Evolutionary conservation across 2,888 invertebrate species (phyloP), one percentile per base, ranked within the genome.

Genomic region (Pocota personata): DNA sequence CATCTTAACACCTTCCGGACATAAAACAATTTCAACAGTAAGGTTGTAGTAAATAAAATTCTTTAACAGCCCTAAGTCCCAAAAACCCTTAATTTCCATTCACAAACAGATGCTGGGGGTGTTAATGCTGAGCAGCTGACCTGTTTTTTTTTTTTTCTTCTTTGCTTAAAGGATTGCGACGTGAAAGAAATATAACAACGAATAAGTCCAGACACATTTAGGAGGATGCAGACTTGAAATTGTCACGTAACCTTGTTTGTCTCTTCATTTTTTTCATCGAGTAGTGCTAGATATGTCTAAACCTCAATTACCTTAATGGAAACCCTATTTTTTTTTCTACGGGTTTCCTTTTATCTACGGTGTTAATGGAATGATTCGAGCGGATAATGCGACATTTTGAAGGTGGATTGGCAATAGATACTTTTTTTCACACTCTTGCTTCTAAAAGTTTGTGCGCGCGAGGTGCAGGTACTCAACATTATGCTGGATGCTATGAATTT

Each of bases 301-400:
- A 32, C 32, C 64, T 16, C 46, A 64, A 64, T 64, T 48, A 64
- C 32, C 46, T 19, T 64, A 64, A 64, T 64, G 64, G 46, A 48
- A 64, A 48, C 64, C 19, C 10, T 16, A 30, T 43, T 8, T 46
- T 14, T 48, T 21, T 48, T 64, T 64, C n/a, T n/a, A n/a, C n/a
- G n/a, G n/a, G n/a, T n/a, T n/a, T 32, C 14, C 27, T 52, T 24
- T 52, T 27, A 27, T 52, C 50, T 52, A 27, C 8, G 7, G 21
- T 35, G 24, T 24, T 4, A 4, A 24, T 24, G 24, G 4, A 24
- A 24, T 3, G 24, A n/a, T n/a, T n/a, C n/a, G n/a, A n/a, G n/a
- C n/a, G n/a, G n/a, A n/a, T n/a, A n/a, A n/a, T n/a, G n/a, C n/a
- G n/a, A n/a, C n/a, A n/a, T 4, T 24, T 24, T 24, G 24, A 24